Percentiles rank a stretch among this genome's conserved stretches.
Evolutionary conservation across 2,797 vertebrate genomes (phyloP).

Genomic region (Enteromius treurensis): DNA sequence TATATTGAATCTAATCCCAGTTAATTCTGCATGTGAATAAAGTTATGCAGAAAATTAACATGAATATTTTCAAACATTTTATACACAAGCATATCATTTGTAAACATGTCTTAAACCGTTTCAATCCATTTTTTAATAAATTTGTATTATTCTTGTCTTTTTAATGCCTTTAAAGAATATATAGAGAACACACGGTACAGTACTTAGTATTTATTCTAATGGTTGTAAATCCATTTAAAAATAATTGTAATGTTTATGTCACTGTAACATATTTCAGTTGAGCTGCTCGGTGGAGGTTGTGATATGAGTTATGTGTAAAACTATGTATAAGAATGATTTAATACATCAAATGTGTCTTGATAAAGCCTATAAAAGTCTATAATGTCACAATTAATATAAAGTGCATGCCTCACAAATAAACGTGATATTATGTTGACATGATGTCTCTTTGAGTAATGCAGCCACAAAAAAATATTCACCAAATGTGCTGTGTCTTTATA

Average conservation of each 20-base stretch:
- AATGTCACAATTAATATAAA: background rate
- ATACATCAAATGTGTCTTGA: background rate
- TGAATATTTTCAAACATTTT: background rate
- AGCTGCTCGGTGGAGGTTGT: background rate
- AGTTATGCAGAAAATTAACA: background rate
- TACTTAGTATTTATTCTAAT: background rate
- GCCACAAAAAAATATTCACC: background rate
- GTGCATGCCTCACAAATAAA: conserved; percentile 1
- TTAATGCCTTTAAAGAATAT: background rate
- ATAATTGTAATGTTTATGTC: background rate
- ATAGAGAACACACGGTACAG: background rate
- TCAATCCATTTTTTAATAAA: background rate
- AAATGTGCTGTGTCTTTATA: background rate
- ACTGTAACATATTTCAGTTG: background rate
- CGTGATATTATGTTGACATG: background rate
- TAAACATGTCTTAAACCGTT: background rate
- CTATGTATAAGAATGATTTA: background rate
- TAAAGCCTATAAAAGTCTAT: background rate
- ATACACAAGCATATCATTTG: background rate
- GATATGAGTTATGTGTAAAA: background rate
- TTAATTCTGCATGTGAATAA: conserved; percentile 8
- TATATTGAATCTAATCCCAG: too few relatives aligned
- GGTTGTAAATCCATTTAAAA: background rate
- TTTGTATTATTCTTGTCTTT: background rate
- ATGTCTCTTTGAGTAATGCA: background rate